phyloP scores from a whole-genome alignment of 1,140 invertebrate genomes.

The Pygmarrhopalites habei region DNA sequence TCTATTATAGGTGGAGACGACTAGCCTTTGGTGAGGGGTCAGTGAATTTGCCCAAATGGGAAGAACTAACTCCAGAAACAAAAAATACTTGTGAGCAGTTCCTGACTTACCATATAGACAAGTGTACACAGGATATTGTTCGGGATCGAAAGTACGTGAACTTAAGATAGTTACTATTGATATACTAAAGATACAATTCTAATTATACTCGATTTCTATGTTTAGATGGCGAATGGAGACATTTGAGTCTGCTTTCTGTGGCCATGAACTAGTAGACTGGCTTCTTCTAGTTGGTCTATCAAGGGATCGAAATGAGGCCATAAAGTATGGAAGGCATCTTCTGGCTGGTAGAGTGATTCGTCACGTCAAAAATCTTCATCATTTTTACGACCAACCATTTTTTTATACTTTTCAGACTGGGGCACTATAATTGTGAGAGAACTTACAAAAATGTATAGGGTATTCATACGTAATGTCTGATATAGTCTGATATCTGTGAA shows the following conservation, averaged over 20 bases:
- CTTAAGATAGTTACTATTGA: too few species aligned
- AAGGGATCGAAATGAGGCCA: slow-evolving; percentile 64
- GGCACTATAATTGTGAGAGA: too few species aligned
- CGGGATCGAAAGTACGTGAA: slow-evolving; percentile 63
- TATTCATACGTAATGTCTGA: too few species aligned
- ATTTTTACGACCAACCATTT: slow-evolving; percentile 57
- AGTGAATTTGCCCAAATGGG: slow-evolving; percentile 60
- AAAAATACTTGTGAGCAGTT: slow-evolving; percentile 83
- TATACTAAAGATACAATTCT: too few species aligned
- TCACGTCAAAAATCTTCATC: slow-evolving; percentile 71
- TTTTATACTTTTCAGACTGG: slow-evolving; percentile 50
- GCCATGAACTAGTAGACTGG: slow-evolving; percentile 78
- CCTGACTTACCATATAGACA: slow-evolving; percentile 69
- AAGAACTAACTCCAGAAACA: slow-evolving; percentile 66
- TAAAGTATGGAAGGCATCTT: slow-evolving; percentile 72
- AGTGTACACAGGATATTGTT: slow-evolving; percentile 70
- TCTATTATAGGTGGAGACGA: slow-evolving; percentile 45
- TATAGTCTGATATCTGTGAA: too few species aligned
- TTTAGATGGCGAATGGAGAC: slow-evolving; percentile 61
- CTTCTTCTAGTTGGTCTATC: slow-evolving; percentile 68
- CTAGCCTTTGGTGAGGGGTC: slow-evolving; percentile 59
- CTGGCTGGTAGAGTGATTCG: slow-evolving; percentile 72
- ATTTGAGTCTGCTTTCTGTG: slow-evolving; percentile 72
- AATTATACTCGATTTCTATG: not conserved
- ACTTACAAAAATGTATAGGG: too few species aligned